Base-by-base conservation (phyloP, 2,113 vertebrate species). In the Calonectris borealis region DNA sequence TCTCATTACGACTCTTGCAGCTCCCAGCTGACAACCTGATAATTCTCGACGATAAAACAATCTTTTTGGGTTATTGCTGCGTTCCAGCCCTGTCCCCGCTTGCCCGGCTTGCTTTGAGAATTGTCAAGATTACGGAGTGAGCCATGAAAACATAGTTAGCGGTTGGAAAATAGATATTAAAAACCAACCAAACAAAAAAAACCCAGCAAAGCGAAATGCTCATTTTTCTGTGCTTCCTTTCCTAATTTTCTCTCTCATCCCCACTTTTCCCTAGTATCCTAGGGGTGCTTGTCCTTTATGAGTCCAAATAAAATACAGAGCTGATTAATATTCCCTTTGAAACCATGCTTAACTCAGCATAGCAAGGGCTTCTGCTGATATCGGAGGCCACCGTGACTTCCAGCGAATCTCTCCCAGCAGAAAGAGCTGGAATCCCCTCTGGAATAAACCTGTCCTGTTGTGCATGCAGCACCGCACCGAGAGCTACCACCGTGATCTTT, bases 1-100 rank as follows among this genome's bases (percentile, higher is more conserved):
- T 96, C 93, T 98, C 93, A 57, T 93, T 86, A 84, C 2, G 24
- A 34, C 60, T 79, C 61, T 51, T 13, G 54, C 82, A 17, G 73
- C 93, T 91, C 86, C 81, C 68, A 44, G 82, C 89, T 97, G 97
- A 97, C 95, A 97, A 72, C 46, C 78, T 60, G 95, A 60, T 94
- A 69, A 93, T 95, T 95, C 94, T 81, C 80, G 25, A 86, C 44
- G 58, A 95, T 95, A 90, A 96, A 97, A 95, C 88, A 54, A 96
- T 77, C 78, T 76, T 62, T 72, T 65, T 44, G 64, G 80, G 96
- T 94, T 80, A 60, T 87, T 84, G 90, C 64, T 1, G 51, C 55
- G 16, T 88, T 69, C 88, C 85, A 60, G 84, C 13, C 22, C 88
- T 64, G 88, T 95, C 94, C 90, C 92, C 38, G 69, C 89, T 94